Conservation (phyloP, 2,888 invertebrate species). For the Acronicta aceris region DNA sequence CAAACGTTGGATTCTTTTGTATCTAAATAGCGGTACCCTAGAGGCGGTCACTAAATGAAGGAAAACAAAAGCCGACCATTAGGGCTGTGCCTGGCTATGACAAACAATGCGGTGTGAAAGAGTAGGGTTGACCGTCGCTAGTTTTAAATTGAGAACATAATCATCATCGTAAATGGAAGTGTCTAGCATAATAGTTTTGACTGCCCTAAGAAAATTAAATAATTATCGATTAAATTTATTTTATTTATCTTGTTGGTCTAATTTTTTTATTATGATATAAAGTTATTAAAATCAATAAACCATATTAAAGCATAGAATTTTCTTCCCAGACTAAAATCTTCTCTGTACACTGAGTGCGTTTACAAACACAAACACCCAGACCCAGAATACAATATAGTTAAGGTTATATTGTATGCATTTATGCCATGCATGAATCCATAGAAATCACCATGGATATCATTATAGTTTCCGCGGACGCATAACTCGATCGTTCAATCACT, state of each 20-base stretch:
- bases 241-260: not conserved
- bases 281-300: too few relatives aligned
- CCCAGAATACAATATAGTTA: too few relatives aligned
- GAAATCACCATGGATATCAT: too few relatives aligned
- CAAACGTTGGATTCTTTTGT: conserved; percentile 69
- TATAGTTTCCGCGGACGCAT: too few relatives aligned
- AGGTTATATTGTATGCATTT: too few relatives aligned
- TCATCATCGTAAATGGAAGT: not conserved
- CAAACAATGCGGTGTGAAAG: conserved; percentile 66
- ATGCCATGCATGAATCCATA: too few relatives aligned
- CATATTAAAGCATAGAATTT: too few relatives aligned
- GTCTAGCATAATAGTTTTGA: not conserved
- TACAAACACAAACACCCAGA: too few relatives aligned
- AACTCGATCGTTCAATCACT: too few relatives aligned
- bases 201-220: not conserved
- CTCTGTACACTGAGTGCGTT: too few relatives aligned
- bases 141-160: conserved; percentile 6
- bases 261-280: too few relatives aligned
- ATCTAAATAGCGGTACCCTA: conserved; percentile 60
- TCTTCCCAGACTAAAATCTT: too few relatives aligned
- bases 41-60: conserved; percentile 74
- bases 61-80: conserved; percentile 81
- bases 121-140: conserved; percentile 51
- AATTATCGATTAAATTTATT: not conserved
- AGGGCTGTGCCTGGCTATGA: conserved; percentile 70